Conservation (phyloP, 2,888 invertebrate genomes). For the Actias luna region DNA sequence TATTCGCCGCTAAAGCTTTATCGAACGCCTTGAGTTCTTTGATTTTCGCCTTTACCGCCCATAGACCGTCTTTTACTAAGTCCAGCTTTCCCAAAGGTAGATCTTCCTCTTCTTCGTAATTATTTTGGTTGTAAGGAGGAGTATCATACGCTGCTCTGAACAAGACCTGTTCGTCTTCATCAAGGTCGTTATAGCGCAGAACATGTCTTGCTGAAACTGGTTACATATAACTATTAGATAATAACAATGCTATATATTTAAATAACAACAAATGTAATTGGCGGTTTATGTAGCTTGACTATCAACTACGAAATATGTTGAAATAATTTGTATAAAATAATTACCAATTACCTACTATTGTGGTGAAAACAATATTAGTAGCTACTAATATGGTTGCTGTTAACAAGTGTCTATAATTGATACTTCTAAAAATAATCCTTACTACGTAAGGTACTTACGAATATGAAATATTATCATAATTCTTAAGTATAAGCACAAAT, state of each 20-base stretch:
- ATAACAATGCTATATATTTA: background rate
- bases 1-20: conserved; percentile 64
- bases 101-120: conserved; percentile 51
- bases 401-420: too few species aligned
- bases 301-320: background rate
- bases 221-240: conserved; percentile 3
- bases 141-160: conserved; percentile 67
- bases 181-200: conserved; percentile 58
- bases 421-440: too few species aligned
- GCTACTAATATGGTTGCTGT: background rate
- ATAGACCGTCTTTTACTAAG: conserved; percentile 66
- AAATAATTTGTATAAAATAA: background rate
- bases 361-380: background rate
- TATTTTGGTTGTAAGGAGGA: conserved; percentile 57
- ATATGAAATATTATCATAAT: too few species aligned
- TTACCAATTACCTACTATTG: background rate
- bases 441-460: too few species aligned
- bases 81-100: conserved; percentile 58
- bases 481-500: too few species aligned
- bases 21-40: conserved; percentile 67
- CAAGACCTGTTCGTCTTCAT: conserved; percentile 67
- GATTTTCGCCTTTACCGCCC: conserved; percentile 67
- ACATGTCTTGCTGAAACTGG: conserved; percentile 50
- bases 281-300: background rate
- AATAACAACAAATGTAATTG: background rate